Evolutionary conservation across 2,113 vertebrate species (phyloP).

Genomic region (Rhodinocichla rosea): DNA sequence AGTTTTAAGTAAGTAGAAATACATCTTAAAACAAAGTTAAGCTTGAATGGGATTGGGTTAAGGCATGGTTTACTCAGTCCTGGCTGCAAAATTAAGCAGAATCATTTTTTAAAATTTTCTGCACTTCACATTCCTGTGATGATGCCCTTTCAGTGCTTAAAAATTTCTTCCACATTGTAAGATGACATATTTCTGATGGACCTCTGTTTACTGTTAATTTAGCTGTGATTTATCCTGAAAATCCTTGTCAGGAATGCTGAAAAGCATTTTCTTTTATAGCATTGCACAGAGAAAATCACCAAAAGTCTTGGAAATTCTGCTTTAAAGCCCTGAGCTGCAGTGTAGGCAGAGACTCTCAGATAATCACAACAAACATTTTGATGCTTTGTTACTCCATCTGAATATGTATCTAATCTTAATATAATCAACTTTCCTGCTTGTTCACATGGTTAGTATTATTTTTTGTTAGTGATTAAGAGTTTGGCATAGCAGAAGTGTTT

Average conservation of each 20-base stretch:
- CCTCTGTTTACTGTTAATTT: background rate
- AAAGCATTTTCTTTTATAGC: background rate
- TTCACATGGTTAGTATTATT: background rate
- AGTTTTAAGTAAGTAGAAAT: background rate
- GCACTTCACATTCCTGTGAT: background rate
- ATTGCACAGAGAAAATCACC: background rate
- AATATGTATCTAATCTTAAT: background rate
- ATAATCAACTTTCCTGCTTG: background rate
- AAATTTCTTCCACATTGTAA: background rate
- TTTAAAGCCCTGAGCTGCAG: background rate
- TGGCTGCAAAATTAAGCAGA: background rate
- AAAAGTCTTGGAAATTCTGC: background rate
- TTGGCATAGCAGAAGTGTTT: background rate
- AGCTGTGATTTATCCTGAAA: background rate
- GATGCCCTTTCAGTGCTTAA: background rate
- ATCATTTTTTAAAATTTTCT: background rate
- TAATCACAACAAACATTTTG: background rate
- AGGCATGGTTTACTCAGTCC: background rate
- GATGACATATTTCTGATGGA: background rate
- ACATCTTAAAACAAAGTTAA: background rate
- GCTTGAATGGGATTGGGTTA: background rate
- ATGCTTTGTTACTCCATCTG: background rate
- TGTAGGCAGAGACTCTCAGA: background rate
- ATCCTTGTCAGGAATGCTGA: background rate
- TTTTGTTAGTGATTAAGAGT: background rate